Conservation (phyloP, 2,797 vertebrate genomes). For the Todus mexicanus region DNA sequence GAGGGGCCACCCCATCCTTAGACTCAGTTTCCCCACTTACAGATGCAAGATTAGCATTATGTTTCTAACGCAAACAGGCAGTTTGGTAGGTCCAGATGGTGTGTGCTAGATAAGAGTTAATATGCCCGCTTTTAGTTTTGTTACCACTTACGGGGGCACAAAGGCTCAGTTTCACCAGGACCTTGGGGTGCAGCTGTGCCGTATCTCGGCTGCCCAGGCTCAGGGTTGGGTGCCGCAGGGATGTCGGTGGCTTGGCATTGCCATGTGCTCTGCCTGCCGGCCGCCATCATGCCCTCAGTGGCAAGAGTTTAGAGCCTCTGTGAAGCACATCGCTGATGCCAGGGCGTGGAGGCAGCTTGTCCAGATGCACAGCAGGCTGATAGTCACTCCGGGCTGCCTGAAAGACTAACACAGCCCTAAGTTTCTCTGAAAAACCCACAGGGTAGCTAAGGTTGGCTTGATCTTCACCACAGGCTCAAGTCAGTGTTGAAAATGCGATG, state of each 20-base stretch:
- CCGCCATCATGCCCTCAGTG: fast-evolving
- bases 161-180: neutral
- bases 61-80: neutral
- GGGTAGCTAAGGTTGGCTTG: neutral
- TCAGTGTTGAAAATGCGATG: neutral
- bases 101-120: neutral
- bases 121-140: neutral
- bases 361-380: neutral
- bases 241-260: fast-evolving
- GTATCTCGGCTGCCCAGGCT: neutral
- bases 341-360: neutral
- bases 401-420: neutral
- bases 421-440: fast-evolving
- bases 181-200: neutral
- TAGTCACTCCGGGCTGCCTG: fast-evolving
- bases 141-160: neutral
- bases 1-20: fast-evolving
- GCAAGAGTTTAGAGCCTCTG: neutral
- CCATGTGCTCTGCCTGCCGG: too few species aligned
- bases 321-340: neutral
- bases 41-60: neutral
- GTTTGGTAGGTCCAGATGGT: neutral
- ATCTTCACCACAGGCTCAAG: neutral
- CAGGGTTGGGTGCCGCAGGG: neutral
- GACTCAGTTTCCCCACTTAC: neutral